phyloP scores from a whole-genome alignment of 2,113 vertebrate species.

The Ochotona curzoniae region DNA sequence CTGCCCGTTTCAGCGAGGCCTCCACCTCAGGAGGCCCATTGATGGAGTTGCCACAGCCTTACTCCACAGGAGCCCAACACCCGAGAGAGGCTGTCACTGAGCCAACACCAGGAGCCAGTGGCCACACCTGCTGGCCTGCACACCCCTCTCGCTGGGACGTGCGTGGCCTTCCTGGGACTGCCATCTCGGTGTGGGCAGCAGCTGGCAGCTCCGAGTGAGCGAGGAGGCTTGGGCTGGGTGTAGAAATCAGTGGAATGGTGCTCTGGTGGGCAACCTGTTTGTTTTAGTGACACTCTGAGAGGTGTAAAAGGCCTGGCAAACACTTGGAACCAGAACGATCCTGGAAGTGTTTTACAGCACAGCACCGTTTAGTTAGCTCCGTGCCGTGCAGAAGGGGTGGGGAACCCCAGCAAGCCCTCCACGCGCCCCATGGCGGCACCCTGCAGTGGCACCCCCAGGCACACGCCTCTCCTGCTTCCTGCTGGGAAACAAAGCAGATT shows the following conservation, averaged over 20 bases:
- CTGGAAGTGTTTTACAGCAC: conserved; percentile 76
- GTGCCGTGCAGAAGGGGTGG: conserved; percentile 48
- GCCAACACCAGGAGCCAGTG: fast-evolving
- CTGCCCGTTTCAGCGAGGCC: neutral
- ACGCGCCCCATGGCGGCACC: neutral
- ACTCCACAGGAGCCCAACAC: no score
- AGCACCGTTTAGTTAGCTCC: conserved; percentile 80
- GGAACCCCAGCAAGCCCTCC: neutral
- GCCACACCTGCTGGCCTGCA: neutral
- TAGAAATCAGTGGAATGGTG: neutral
- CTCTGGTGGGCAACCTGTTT: conserved; percentile 50
- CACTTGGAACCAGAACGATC: conserved; percentile 75
- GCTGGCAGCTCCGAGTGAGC: neutral
- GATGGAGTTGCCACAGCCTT: no score
- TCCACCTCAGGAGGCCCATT: neutral
- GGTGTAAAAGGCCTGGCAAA: conserved; percentile 77
- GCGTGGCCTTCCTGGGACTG: neutral
- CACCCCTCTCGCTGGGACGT: neutral
- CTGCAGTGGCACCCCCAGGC: neutral
- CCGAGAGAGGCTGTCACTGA: neutral
- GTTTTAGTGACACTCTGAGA: conserved; percentile 78
- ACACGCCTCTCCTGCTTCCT: neutral
- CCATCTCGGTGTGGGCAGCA: neutral
- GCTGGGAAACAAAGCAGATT: neutral
- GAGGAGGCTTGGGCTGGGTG: neutral